Conservation (phyloP, 2,113 vertebrate genomes). For the Corythornis cristatus region DNA sequence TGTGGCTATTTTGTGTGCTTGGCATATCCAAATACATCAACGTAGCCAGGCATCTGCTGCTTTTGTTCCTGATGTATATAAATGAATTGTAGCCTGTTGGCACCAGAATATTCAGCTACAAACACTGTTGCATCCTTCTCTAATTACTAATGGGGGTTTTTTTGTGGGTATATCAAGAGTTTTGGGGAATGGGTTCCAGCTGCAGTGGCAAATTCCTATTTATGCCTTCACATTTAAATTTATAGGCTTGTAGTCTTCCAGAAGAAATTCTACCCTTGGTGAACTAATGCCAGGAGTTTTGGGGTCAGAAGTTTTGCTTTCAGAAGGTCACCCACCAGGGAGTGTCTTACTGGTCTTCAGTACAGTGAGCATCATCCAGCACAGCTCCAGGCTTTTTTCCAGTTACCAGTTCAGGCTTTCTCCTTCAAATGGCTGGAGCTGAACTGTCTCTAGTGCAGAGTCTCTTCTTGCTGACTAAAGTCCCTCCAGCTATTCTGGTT, state of each 20-base stretch:
- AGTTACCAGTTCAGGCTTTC: neutral
- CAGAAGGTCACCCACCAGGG: neutral
- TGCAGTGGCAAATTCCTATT: slow-evolving; percentile 20
- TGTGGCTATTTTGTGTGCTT: slow-evolving; percentile 49
- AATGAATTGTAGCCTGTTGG: slow-evolving; percentile 48
- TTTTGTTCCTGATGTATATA: slow-evolving; percentile 54
- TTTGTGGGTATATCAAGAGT: slow-evolving; percentile 46
- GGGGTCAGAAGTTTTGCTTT: neutral
- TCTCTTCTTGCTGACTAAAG: neutral
- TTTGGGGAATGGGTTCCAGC: slow-evolving; percentile 38
- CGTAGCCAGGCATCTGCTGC: slow-evolving; percentile 58
- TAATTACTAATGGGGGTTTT: slow-evolving; percentile 47
- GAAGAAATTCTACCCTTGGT: neutral
- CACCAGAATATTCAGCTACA: slow-evolving; percentile 21
- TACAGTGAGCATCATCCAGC: neutral
- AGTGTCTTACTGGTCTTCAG: neutral
- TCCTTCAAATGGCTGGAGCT: neutral
- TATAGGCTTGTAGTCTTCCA: neutral
- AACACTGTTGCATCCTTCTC: slow-evolving; percentile 33
- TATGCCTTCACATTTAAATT: neutral
- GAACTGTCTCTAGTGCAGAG: neutral
- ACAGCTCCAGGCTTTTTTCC: neutral
- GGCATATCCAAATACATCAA: slow-evolving; percentile 16
- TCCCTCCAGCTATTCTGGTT: neutral
- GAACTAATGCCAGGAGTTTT: neutral